Evolutionary conservation across 2,888 invertebrate species (phyloP).

Genomic region (Ischnus inquisitorius): DNA sequence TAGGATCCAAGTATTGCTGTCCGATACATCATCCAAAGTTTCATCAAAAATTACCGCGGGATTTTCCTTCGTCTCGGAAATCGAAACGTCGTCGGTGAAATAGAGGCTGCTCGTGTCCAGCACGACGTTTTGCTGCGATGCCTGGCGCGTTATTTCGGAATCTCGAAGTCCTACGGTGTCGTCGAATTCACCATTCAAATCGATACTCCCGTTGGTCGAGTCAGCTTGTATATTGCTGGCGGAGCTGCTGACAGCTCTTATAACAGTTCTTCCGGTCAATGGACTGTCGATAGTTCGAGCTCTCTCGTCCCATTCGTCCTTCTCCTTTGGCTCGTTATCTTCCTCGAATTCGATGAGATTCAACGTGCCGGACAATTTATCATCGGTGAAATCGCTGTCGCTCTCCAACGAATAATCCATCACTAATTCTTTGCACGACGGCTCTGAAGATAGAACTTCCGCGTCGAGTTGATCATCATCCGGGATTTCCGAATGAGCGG

Average conservation of each 20-base stretch:
- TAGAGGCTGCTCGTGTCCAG: conserved; percentile 72
- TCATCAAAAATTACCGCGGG: not conserved
- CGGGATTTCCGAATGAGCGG: conserved; percentile 43
- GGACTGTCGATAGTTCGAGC: conserved; percentile 52
- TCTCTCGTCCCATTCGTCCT: conserved; percentile 40
- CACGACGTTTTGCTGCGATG: conserved; percentile 65
- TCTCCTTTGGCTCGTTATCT: conserved; percentile 5
- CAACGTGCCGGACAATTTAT: conserved; percentile 12
- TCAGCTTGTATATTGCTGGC: conserved; percentile 7
- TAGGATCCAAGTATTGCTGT: conserved; percentile 23
- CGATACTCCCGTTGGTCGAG: not conserved
- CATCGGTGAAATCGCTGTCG: conserved; percentile 21
- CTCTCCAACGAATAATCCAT: conserved; percentile 40
- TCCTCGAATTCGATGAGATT: conserved; percentile 56
- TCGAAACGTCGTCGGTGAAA: conserved; percentile 71
- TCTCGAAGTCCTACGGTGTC: conserved; percentile 15
- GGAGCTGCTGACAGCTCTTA: conserved; percentile 40
- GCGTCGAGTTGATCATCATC: conserved; percentile 35
- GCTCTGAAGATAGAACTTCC: conserved; percentile 35
- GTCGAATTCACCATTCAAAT: not conserved
- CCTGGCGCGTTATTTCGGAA: conserved; percentile 1
- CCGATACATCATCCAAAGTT: not conserved
- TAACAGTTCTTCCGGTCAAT: conserved; percentile 68
- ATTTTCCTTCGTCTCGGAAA: conserved; percentile 53
- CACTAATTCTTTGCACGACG: conserved; percentile 49